Evolutionary conservation across 2,113 vertebrate species (phyloP), one percentile per base, ranked within the genome.

Genomic region (Microcebus jonahi): DNA sequence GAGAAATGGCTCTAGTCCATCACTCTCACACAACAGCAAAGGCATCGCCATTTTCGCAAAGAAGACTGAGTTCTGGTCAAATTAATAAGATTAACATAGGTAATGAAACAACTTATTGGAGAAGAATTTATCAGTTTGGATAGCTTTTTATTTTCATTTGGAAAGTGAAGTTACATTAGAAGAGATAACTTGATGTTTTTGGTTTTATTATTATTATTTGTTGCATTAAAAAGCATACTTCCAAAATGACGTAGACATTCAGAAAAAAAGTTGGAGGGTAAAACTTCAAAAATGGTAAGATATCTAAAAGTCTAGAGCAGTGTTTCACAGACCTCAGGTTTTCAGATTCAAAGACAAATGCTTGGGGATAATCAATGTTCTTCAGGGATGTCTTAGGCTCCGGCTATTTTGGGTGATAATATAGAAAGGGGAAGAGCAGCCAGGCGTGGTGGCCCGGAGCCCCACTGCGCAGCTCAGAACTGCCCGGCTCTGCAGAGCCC

Each of bases 21-120:
- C 18, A 4, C 71, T 82, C n/a, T 73, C 11, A 61, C 8, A 59
- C 36, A 76, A 39, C 17, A 75, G 36, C 39, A 92, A 92, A 75
- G 27, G 42, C 36, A 18, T 9, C 81, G 29, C 9, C 75, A 88
- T 76, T 88, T 92, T 75, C n/a, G n/a, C 20, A 80, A 88, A 92
- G 80, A 59, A 65, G 76, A 67, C 20, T 53, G 73, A 76, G 8
- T 76, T 76, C 48, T 34, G 48, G 36, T 59, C 57, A 67, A 67
- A 92, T 79, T 61, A 36, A 53, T 70, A 39, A 53, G 67, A 81
- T 90, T 59, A 48, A 76, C n/a, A 17, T 80, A 86, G 57, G 25
- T 29, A 85, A 86, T 39, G 25, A 57, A 36, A 55, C 53, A 55
- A 55, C 39, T 82, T 81, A 31, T 8, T 87, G 17, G 34, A 36